phyloP scores from a whole-genome alignment of 2,888 invertebrate species.

The Callimorpha dominula region DNA sequence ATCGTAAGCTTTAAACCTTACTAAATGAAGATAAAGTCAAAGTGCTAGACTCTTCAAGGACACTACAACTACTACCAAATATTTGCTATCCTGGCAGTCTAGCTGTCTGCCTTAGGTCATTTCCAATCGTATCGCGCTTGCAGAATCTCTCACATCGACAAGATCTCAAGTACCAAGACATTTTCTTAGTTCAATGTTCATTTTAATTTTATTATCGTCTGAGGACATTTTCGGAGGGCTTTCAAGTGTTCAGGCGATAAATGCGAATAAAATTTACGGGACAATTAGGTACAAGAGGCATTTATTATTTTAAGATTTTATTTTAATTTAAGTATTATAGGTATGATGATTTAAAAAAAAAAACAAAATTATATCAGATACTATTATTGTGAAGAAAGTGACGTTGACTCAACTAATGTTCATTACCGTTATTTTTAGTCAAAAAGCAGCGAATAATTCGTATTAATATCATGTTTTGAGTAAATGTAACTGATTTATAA shows the following conservation, averaged over 20 bases:
- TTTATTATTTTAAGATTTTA: slow-evolving; percentile 6
- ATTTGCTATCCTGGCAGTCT: neutral
- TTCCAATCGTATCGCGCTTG: slow-evolving; percentile 16
- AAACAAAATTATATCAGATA: too few species aligned
- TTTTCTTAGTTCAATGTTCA: slow-evolving; percentile 17
- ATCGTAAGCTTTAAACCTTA: neutral
- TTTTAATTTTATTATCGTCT: slow-evolving; percentile 38
- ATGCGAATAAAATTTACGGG: slow-evolving; percentile 15
- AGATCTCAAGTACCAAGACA: slow-evolving; percentile 6
- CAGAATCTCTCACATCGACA: neutral
- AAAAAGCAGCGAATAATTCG: too few species aligned
- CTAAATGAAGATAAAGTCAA: neutral
- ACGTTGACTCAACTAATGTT: too few species aligned
- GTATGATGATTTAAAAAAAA: too few species aligned
- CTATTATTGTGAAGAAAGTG: too few species aligned
- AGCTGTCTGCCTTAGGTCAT: slow-evolving; percentile 8
- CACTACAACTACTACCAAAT: neutral
- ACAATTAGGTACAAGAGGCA: slow-evolving; percentile 6
- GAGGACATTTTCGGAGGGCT: slow-evolving; percentile 15
- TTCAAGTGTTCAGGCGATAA: slow-evolving; percentile 10
- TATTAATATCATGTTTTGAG: too few species aligned
- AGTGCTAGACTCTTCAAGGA: neutral
- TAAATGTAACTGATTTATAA: too few species aligned
- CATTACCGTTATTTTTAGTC: too few species aligned
- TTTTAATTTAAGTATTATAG: neutral